Evolutionary conservation across 2,113 vertebrate species (phyloP), one percentile per base, ranked within the genome.

Genomic region (Ophiodon elongatus): DNA sequence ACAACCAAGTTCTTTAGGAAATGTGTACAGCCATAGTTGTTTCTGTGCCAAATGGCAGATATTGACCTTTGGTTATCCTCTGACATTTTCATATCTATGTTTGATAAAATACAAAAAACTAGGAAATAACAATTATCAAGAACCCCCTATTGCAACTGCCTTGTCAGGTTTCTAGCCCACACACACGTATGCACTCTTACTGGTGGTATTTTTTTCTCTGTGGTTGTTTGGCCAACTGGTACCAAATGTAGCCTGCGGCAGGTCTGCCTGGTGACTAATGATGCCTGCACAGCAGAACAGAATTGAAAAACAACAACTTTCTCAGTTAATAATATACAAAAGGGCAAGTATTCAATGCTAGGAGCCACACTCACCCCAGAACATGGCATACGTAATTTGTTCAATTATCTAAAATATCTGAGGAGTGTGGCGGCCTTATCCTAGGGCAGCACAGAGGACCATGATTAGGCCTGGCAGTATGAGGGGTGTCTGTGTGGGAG

Each of bases 401-500:
- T 88, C 84, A 94, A 93, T 94, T 94, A 93, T 89, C 91, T 88
- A 79, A 91, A 90, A 89, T 86, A 91, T 93, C 87, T 93, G 86
- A 86, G 84, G 73, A 90, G 84, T 67, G 77, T 82, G 82, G 85
- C 72, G 67, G 81, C 65, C 54, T 23, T 91, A 77, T 80, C 92
- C 90, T 62, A 4, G 65, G 90, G 93, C 90, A 68, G 63, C 73
- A 77, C 76, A 74, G 31, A 77, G 43, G 80, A 76, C 27, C 17
- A 2, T 91, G 88, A 94, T 93, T 85, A 84, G 70, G 50, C 70
- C 74, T 87, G 85, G 88, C 86, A 85, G 62, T 63, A 27, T 39
- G 39, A 52, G 66, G 59, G n/a, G 80, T 75, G 83, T 74, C 54
- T 70, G 17, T 66, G 57, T 14, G 5, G 7, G 62, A 11, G 25